A percentile compares a stretch with the other conserved stretches of the same genome.
These are phyloP conservation scores for Notoglanidium macrostoma DNA, from an alignment of 2,797 vertebrate species.

Conservation along the genomic window DNA sequence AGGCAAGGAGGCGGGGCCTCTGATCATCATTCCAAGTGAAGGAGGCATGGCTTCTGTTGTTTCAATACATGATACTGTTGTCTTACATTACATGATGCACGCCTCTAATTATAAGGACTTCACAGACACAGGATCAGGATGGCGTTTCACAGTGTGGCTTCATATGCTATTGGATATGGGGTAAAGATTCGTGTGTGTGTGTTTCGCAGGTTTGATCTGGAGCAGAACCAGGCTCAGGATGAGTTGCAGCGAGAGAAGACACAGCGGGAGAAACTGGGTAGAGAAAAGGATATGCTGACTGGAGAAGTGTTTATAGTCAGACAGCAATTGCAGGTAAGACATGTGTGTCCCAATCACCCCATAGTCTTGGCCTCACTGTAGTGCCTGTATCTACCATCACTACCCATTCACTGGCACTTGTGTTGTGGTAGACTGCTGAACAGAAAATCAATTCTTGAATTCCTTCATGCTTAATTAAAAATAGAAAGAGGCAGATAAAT, in stretches of 20 bases:
- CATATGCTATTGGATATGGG: background rate
- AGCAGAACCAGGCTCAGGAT: slow-evolving; percentile 87
- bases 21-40: too few species aligned
- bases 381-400: background rate
- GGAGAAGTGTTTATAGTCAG: slow-evolving; percentile 88
- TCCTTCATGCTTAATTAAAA: background rate
- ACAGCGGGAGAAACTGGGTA: slow-evolving; percentile 87
- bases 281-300: slow-evolving; percentile 89
- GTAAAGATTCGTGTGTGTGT: background rate
- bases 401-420: background rate
- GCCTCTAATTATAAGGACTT: background rate
- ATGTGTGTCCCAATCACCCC: background rate
- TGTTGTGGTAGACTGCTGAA: background rate
- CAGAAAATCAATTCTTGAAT: background rate
- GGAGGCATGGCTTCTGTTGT: background rate
- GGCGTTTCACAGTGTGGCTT: background rate
- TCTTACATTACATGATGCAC: background rate
- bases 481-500: background rate
- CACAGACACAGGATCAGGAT: slow-evolving; percentile 3
- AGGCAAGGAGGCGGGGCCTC: background rate
- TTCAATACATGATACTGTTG: too few species aligned
- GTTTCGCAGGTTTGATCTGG: slow-evolving; percentile 86
- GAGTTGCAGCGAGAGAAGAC: slow-evolving; percentile 88
- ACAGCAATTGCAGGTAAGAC: slow-evolving; percentile 89
- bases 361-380: background rate